A percentile compares a stretch with the other conserved stretches of the same genome.
phyloP scores from a whole-genome alignment of 2,113 vertebrate species.

The Callocephalon fimbriatum region DNA sequence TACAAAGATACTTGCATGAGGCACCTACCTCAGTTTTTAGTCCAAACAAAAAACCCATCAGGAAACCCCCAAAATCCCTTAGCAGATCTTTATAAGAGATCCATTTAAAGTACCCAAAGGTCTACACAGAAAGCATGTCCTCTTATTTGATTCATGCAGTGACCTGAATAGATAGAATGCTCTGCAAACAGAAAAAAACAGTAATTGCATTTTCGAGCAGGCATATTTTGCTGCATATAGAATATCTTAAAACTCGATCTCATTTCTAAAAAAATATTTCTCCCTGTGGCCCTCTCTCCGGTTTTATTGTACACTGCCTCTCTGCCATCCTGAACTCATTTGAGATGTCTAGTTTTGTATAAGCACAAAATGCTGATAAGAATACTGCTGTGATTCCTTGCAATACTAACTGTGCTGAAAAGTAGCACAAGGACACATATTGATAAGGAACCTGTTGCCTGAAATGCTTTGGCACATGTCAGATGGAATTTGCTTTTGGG shows the following conservation, averaged over 20 bases:
- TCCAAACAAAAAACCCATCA: not conserved
- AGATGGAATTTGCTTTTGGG: constrained; percentile 6
- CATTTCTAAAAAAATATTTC: not conserved
- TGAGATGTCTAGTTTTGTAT: not conserved
- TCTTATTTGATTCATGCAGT: constrained; percentile 27
- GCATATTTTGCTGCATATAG: not conserved
- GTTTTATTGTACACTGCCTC: not conserved
- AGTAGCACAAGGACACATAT: not conserved
- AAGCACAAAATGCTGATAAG: constrained; percentile 1
- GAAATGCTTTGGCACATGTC: constrained; percentile 8
- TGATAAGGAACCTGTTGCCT: not conserved
- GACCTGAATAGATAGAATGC: constrained; percentile 28
- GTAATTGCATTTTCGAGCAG: constrained; percentile 13
- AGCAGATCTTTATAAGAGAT: not conserved
- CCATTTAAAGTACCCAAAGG: not conserved
- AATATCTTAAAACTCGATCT: not conserved
- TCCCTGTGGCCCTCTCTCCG: not conserved
- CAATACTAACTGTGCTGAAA: not conserved
- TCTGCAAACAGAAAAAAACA: not conserved
- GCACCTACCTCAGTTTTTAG: not conserved
- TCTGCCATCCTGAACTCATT: constrained; percentile 1
- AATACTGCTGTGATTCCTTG: not conserved
- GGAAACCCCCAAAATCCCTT: not conserved
- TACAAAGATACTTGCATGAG: not conserved
- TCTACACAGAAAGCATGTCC: not conserved